Evolutionary conservation across 2,113 vertebrate species (phyloP).

Genomic region (Papio anubis): DNA sequence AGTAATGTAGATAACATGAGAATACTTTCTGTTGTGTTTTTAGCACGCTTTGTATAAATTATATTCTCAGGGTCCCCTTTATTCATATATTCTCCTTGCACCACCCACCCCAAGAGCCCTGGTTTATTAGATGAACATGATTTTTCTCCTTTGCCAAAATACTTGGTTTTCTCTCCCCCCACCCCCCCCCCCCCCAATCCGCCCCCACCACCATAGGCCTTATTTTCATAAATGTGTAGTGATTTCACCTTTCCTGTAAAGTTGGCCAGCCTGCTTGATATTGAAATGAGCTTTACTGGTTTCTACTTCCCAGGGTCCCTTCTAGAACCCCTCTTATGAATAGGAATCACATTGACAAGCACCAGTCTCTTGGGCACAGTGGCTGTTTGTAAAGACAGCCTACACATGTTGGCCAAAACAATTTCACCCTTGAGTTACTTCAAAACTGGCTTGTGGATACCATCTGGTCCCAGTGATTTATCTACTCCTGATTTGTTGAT

Average conservation of each 20-base stretch:
- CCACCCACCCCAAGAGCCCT: neutral
- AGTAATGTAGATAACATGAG: neutral
- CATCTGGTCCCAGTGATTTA: slow-evolving; percentile 71
- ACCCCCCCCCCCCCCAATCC: too few species aligned
- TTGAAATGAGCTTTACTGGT: slow-evolving; percentile 48
- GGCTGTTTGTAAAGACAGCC: slow-evolving; percentile 57
- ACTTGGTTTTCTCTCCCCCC: neutral
- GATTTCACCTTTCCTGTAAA: slow-evolving; percentile 41
- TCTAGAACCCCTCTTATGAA: slow-evolving; percentile 56
- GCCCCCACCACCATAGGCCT: neutral
- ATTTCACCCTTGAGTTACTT: slow-evolving; percentile 72
- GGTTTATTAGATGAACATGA: neutral
- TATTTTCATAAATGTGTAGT: neutral
- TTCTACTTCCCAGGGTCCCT: slow-evolving; percentile 60
- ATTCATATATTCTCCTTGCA: neutral
- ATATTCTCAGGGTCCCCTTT: neutral
- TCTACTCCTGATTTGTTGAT: slow-evolving; percentile 65
- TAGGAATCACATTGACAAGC: slow-evolving; percentile 53
- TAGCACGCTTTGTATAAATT: neutral
- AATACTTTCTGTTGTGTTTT: slow-evolving; percentile 14
- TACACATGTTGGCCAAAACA: slow-evolving; percentile 70
- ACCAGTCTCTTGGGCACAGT: slow-evolving; percentile 55
- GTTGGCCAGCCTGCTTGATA: slow-evolving; percentile 51
- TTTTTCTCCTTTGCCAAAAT: slow-evolving; percentile 32
- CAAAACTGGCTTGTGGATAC: slow-evolving; percentile 61